phyloP scores from a whole-genome alignment of 2,113 vertebrate genomes.

The Entomyzon cyanotis region DNA sequence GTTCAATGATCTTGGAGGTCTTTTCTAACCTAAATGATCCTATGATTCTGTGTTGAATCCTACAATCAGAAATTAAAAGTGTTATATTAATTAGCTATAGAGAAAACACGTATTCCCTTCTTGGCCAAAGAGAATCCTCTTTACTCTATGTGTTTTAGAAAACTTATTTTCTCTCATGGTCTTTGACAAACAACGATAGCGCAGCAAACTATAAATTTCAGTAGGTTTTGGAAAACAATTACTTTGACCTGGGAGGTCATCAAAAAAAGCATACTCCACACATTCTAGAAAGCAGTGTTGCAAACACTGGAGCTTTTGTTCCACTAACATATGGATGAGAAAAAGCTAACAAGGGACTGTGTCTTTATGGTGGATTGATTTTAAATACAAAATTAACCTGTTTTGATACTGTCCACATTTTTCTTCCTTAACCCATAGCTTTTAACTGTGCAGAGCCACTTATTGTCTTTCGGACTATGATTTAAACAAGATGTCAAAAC shows the following conservation, averaged over 20 bases:
- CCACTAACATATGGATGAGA: neutral
- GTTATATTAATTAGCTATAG: neutral
- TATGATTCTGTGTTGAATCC: neutral
- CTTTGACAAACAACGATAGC: neutral
- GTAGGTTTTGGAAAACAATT: neutral
- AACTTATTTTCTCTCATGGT: neutral
- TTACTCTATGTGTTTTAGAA: neutral
- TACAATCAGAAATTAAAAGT: neutral
- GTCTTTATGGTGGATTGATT: neutral
- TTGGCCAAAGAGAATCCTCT: neutral
- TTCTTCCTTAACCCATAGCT: neutral
- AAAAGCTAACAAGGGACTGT: neutral
- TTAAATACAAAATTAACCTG: neutral
- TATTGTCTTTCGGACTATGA: constrained; percentile 65
- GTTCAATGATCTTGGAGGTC: neutral
- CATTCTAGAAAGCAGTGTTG: neutral
- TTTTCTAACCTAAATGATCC: neutral
- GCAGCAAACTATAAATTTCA: neutral
- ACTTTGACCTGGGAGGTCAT: neutral
- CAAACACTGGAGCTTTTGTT: neutral
- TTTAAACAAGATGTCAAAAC: constrained; percentile 79
- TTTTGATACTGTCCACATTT: neutral
- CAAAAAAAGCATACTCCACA: neutral
- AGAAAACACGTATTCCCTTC: neutral
- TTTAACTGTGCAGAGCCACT: neutral